Evolutionary conservation across 2,113 vertebrate species (phyloP).

Genomic region (Zosterops japonicus): DNA sequence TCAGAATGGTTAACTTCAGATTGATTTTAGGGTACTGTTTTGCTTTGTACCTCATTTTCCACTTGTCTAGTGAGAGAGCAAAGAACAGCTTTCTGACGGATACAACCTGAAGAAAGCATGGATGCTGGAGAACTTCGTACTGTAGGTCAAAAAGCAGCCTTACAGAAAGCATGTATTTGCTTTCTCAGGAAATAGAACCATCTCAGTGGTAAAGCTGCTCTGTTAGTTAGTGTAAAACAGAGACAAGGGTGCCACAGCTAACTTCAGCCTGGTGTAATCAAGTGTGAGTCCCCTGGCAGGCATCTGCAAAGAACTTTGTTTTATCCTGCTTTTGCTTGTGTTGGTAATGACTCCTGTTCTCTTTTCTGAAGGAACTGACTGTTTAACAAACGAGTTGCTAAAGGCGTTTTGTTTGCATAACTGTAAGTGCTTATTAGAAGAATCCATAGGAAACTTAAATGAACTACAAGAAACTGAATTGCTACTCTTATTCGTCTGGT

Average conservation of each 20-base stretch:
- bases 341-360: conserved; percentile 72
- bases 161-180: background rate
- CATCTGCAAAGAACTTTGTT: conserved; percentile 53
- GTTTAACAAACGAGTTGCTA: conserved; percentile 84
- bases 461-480: conserved; percentile 25
- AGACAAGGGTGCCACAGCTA: background rate
- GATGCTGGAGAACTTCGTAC: background rate
- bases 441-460: conserved; percentile 63
- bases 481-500: background rate
- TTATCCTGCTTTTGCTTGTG: conserved; percentile 19
- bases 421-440: conserved; percentile 65
- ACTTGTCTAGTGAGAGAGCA: background rate
- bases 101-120: background rate
- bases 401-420: conserved; percentile 74
- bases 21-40: background rate
- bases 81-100: background rate
- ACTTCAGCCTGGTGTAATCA: background rate
- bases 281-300: conserved; percentile 12
- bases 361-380: conserved; percentile 76
- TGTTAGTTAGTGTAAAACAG: background rate
- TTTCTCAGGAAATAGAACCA: background rate
- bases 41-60: background rate
- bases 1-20: background rate
- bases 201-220: background rate
- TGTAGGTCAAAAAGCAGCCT: background rate